These are phyloP conservation scores for Sula dactylatra DNA, from an alignment of 2,113 vertebrate genomes.

Conservation along the genomic window DNA sequence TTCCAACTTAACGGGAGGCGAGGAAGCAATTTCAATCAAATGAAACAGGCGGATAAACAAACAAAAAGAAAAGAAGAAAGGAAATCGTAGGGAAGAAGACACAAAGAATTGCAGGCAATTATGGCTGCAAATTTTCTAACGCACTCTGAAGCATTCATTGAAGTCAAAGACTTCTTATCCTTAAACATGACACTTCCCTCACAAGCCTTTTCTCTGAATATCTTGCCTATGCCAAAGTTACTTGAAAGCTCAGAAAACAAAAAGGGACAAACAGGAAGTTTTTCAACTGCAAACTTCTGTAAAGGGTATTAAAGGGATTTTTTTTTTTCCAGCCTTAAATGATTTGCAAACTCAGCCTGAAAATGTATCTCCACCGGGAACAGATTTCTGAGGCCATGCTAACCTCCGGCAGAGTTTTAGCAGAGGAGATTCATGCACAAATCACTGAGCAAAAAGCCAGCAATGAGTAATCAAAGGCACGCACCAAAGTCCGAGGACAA, in stretches of 20 bases:
- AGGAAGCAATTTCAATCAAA: conserved; percentile 51
- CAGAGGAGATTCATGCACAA: conserved; percentile 12
- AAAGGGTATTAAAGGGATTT: not conserved
- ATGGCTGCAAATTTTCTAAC: not conserved
- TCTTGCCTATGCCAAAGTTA: not conserved
- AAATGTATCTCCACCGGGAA: not conserved
- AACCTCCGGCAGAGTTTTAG: not conserved
- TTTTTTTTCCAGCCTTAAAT: not conserved
- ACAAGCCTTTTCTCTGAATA: not conserved
- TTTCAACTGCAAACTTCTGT: not conserved
- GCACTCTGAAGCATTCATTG: not conserved
- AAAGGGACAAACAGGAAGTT: conserved; percentile 9
- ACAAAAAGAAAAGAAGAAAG: conserved; percentile 2
- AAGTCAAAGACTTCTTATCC: conserved; percentile 24
- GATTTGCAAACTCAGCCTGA: conserved; percentile 46
- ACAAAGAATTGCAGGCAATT: not conserved
- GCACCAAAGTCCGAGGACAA: conserved; percentile 20
- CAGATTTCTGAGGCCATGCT: not conserved
- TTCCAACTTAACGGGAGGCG: not conserved
- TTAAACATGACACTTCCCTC: conserved; percentile 6
- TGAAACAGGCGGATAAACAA: conserved; percentile 7
- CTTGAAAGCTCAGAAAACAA: conserved; percentile 31
- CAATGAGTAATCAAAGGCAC: conserved; percentile 53
- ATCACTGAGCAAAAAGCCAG: conserved; percentile 36
- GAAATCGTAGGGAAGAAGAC: not conserved